Percentiles rank a stretch among this genome's conserved stretches.
Evolutionary conservation across 2,888 invertebrate species (phyloP).

Genomic region (Drosophila histrio): DNA sequence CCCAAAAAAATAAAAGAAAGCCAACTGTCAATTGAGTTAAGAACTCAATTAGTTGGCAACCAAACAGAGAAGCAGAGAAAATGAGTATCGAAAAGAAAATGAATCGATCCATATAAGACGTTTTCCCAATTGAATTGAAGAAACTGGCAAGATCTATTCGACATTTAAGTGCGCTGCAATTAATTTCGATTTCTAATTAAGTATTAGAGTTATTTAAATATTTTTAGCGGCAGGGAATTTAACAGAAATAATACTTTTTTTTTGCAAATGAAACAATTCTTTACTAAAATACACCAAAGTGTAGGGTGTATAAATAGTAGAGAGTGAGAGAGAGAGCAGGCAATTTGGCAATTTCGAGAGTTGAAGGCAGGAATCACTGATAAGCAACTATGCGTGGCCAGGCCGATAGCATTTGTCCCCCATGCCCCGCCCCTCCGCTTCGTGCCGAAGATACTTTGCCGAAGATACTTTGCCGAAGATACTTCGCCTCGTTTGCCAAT

Average conservation of each 20-base stretch:
- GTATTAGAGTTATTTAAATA: too few relatives aligned
- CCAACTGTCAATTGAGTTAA: conserved; percentile 46
- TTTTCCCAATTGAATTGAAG: conserved; percentile 52
- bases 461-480: conserved; percentile 42
- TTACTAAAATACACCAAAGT: neutral
- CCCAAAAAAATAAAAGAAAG: conserved; percentile 23
- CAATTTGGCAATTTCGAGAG: conserved; percentile 1
- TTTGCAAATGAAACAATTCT: conserved; percentile 6
- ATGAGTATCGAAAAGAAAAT: conserved; percentile 46
- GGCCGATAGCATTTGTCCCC: conserved; percentile 20
- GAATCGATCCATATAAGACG: conserved; percentile 82
- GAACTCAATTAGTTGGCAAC: conserved; percentile 55
- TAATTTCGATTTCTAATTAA: too few relatives aligned
- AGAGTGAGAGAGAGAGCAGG: neutral
- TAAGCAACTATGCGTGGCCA: conserved; percentile 61
- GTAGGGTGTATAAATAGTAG: conserved; percentile 12
- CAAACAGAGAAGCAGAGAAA: conserved; percentile 31
- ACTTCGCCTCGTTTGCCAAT: conserved; percentile 53
- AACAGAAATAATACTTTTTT: too few relatives aligned
- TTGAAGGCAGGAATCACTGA: conserved; percentile 35
- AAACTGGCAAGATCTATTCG: conserved; percentile 28
- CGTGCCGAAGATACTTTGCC: neutral
- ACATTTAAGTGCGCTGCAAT: conserved; percentile 30
- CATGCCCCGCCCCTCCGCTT: neutral
- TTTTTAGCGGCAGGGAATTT: too few relatives aligned